Evolutionary conservation across 2,888 invertebrate species (phyloP).

Genomic region (Archips crataeganus): DNA sequence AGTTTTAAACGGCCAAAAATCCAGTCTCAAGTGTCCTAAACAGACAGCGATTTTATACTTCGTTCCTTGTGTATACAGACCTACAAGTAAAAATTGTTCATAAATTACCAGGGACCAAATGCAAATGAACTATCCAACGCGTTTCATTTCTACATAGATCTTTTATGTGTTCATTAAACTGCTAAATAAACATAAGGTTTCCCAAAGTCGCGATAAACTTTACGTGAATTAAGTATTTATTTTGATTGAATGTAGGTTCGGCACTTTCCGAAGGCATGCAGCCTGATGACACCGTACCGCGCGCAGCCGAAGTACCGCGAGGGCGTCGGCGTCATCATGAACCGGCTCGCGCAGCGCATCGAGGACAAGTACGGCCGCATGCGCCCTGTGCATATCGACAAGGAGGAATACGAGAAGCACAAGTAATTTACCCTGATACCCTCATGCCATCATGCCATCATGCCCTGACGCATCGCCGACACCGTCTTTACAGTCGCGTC

Average conservation of each 20-base stretch:
- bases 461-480: too few relatives aligned
- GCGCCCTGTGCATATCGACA: slow-evolving; percentile 88
- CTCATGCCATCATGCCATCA: too few relatives aligned
- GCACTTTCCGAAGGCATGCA: slow-evolving; percentile 87
- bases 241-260: slow-evolving; percentile 69
- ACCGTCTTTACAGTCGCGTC: background rate
- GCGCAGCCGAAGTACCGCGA: slow-evolving; percentile 86
- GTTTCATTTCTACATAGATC: too few relatives aligned
- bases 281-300: slow-evolving; percentile 87
- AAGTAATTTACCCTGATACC: slow-evolving; percentile 61
- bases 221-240: background rate
- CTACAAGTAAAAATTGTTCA: too few relatives aligned
- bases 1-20: too few relatives aligned
- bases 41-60: too few relatives aligned
- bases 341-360: slow-evolving; percentile 87
- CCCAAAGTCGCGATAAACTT: background rate
- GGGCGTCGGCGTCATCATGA: slow-evolving; percentile 76
- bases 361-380: slow-evolving; percentile 91
- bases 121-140: too few relatives aligned
- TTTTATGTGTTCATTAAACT: too few relatives aligned
- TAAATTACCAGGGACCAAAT: too few relatives aligned
- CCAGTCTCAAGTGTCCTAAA: too few relatives aligned
- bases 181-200: background rate
- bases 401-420: slow-evolving; percentile 89
- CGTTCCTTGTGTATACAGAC: too few relatives aligned